phyloP scores from a whole-genome alignment of 1,140 invertebrate genomes.

The Platorchestia sp. region DNA sequence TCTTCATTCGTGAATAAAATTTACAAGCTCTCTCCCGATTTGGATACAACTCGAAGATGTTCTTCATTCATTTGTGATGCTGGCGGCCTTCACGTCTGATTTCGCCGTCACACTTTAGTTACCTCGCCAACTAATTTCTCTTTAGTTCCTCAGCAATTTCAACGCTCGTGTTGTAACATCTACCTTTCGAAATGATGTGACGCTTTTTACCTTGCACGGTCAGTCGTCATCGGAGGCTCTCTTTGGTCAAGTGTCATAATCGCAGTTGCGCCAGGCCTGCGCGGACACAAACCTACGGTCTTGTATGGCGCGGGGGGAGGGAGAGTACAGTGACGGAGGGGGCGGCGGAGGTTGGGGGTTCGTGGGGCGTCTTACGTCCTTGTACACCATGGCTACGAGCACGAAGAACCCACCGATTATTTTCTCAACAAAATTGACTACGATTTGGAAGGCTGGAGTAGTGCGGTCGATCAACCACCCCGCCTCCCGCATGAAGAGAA shows the following conservation, averaged over 20 bases:
- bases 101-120: too few species aligned
- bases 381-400: slow-evolving; percentile 55
- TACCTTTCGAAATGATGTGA: background rate
- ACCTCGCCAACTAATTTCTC: too few species aligned
- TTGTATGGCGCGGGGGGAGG: background rate
- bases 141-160: background rate
- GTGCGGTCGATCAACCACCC: slow-evolving; percentile 26
- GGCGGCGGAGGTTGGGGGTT: background rate
- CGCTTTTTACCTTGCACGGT: background rate
- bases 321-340: background rate
- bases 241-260: background rate
- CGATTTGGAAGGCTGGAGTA: slow-evolving; percentile 36
- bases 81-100: too few species aligned
- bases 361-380: slow-evolving; percentile 14
- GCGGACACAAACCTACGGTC: background rate
- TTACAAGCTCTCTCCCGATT: too few species aligned
- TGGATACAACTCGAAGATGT: too few species aligned
- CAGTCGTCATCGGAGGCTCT: background rate
- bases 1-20: too few species aligned
- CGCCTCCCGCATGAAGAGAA: slow-evolving; percentile 50
- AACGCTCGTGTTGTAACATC: background rate
- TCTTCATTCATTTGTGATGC: too few species aligned
- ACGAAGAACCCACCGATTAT: slow-evolving; percentile 49
- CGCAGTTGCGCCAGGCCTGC: background rate
- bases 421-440: slow-evolving; percentile 50